These are phyloP conservation scores for Nothocercus julius DNA, from an alignment of 2,113 vertebrate genomes.

Conservation along the genomic window DNA sequence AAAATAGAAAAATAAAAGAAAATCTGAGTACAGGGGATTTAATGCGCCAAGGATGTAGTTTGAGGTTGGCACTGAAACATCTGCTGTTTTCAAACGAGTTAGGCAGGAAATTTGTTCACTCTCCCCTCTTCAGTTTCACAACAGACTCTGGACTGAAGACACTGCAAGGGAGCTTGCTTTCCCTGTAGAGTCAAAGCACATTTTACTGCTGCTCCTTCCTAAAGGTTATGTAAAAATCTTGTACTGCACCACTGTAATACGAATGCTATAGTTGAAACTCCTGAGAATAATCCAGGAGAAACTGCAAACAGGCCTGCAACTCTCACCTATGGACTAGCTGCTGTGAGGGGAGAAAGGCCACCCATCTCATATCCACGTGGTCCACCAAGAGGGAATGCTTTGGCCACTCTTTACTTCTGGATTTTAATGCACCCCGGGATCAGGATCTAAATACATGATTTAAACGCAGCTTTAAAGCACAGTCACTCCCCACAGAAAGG, in stretches of 20 bases:
- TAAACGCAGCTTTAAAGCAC: not conserved
- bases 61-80: not conserved
- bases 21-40: slow-evolving; percentile 41
- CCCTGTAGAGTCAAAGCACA: not conserved
- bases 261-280: not conserved
- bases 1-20: slow-evolving; percentile 25
- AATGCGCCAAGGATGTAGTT: not conserved
- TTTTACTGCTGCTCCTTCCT: not conserved
- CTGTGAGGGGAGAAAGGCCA: not conserved
- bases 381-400: not conserved
- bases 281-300: not conserved
- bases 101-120: not conserved
- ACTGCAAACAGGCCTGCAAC: not conserved
- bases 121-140: not conserved
- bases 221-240: not conserved
- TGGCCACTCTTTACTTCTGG: not conserved
- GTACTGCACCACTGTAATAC: not conserved
- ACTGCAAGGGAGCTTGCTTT: not conserved
- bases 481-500: not conserved
- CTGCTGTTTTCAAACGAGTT: not conserved
- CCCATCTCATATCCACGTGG: not conserved
- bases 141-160: not conserved
- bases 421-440: not conserved
- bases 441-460: not conserved
- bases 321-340: not conserved